Evolutionary conservation across 2,113 vertebrate species (phyloP).

Genomic region (Callipepla californica): DNA sequence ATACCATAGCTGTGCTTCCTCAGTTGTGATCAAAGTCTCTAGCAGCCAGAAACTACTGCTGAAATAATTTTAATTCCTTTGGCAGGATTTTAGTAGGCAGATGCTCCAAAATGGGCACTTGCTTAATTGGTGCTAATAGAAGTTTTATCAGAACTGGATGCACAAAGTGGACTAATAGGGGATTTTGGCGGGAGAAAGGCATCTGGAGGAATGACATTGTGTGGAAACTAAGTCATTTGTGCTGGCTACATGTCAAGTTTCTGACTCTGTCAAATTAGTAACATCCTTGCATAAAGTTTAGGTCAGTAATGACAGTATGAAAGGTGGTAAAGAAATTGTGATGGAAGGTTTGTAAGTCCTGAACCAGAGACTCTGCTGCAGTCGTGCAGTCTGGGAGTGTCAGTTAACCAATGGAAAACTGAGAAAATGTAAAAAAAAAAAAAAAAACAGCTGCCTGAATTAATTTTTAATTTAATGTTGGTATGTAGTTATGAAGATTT

Average conservation of each 20-base stretch:
- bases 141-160: not conserved
- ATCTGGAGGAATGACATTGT: not conserved
- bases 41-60: not conserved
- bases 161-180: not conserved
- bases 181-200: not conserved
- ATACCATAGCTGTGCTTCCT: not conserved
- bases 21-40: not conserved
- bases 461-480: not conserved
- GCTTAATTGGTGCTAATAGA: not conserved
- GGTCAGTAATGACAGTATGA: not conserved
- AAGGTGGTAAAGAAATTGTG: not conserved
- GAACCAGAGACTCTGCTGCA: not conserved
- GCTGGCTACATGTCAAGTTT: not conserved
- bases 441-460: not conserved
- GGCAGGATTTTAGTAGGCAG: not conserved
- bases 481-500: not conserved
- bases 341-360: not conserved
- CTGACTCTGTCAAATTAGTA: not conserved
- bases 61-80: not conserved
- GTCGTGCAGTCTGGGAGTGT: not conserved
- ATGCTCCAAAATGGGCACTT: not conserved
- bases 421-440: not conserved
- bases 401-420: not conserved
- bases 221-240: not conserved
- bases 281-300: not conserved